Conservation (phyloP, 2,797 vertebrate species). For the Chelonia mydas region DNA sequence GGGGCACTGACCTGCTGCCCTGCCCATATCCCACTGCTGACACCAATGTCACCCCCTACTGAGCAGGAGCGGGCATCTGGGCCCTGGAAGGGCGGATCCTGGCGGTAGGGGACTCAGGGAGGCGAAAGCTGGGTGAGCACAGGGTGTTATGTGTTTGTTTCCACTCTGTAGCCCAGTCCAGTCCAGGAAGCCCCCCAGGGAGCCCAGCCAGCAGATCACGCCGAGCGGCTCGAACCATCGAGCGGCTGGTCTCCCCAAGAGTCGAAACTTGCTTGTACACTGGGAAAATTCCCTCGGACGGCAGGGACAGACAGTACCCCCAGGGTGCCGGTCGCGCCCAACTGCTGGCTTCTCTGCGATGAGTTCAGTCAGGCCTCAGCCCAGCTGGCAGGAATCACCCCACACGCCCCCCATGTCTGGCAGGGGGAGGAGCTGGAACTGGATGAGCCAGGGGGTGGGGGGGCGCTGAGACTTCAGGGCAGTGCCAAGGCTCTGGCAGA, state of each 20-base stretch:
- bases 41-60: background rate
- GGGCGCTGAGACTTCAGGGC: too few relatives aligned
- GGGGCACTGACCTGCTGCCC: too few relatives aligned
- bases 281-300: too few relatives aligned
- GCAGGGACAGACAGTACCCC: background rate
- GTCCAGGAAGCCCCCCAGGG: too few relatives aligned
- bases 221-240: too few relatives aligned
- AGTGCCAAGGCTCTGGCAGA: background rate
- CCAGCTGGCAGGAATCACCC: background rate
- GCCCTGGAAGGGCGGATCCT: background rate
- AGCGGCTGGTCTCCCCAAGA: background rate
- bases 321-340: background rate
- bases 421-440: too few relatives aligned
- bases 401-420: fast-evolving
- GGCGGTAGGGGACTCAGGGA: too few relatives aligned
- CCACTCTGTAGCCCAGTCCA: background rate
- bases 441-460: fast-evolving
- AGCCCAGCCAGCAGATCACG: background rate
- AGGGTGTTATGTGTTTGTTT: background rate
- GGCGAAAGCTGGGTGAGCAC: background rate
- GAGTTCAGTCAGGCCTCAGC: background rate
- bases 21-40: background rate
- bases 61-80: background rate
- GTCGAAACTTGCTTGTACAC: too few relatives aligned
- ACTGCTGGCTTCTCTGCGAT: background rate